phyloP scores from a whole-genome alignment of 2,113 vertebrate species.

The Cinclus mexicanus region DNA sequence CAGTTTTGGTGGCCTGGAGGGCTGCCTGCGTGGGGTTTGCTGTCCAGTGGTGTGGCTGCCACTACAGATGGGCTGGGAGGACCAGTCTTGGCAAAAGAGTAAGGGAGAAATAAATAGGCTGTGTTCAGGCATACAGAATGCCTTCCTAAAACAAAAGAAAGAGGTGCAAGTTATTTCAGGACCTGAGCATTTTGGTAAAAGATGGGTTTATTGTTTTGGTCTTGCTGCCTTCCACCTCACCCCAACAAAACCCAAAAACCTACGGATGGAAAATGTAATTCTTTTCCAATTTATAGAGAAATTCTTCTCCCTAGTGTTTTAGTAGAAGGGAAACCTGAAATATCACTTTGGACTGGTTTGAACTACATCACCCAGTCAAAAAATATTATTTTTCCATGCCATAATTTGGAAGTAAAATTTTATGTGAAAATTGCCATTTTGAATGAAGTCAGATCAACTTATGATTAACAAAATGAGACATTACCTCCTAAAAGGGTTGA shows the following conservation, averaged over 20 bases:
- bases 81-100: neutral
- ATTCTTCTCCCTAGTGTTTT: neutral
- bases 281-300: neutral
- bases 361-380: neutral
- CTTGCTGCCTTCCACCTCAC: neutral
- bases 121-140: neutral
- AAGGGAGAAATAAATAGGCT: neutral
- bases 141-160: neutral
- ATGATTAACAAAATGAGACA: neutral
- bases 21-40: neutral
- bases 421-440: neutral
- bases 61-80: neutral
- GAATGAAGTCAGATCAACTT: neutral
- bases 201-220: neutral
- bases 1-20: neutral
- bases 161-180: neutral
- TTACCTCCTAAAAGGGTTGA: neutral
- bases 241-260: neutral
- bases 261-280: neutral
- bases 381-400: neutral
- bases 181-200: neutral
- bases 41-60: rapidly evolving
- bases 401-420: neutral
- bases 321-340: neutral
- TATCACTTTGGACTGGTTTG: neutral